Evolutionary conservation across 1,140 invertebrate genomes (phyloP).

Genomic region (Drosophila setifemur): DNA sequence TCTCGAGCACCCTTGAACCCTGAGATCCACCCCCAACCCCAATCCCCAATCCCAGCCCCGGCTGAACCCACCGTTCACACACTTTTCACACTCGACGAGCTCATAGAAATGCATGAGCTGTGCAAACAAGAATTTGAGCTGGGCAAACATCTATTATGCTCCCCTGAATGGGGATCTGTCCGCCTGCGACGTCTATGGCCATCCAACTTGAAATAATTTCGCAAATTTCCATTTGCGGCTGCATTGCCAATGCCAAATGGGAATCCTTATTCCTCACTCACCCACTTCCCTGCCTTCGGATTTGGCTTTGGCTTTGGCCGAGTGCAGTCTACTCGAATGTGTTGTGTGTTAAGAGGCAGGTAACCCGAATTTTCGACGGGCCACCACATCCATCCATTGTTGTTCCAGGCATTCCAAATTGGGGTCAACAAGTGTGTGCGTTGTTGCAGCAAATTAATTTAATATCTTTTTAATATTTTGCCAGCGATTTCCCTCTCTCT

Average conservation of each 20-base stretch:
- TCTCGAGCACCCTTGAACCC: conserved; percentile 48
- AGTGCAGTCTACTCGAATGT: conserved; percentile 17
- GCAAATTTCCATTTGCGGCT: conserved; percentile 64
- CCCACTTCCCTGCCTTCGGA: no score
- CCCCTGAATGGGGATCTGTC: conserved; percentile 48
- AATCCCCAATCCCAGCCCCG: neutral
- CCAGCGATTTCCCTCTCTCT: conserved; percentile 8
- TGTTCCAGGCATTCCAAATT: conserved; percentile 25
- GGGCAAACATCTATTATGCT: conserved; percentile 69
- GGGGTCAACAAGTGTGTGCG: conserved; percentile 40
- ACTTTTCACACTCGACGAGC: conserved; percentile 39
- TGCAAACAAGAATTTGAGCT: conserved; percentile 58
- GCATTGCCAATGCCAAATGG: conserved; percentile 22
- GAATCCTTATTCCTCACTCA: no score
- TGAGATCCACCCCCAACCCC: conserved; percentile 16
- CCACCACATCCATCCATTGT: conserved; percentile 3
- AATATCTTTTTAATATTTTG: conserved; percentile 39
- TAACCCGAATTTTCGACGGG: neutral
- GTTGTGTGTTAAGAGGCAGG: conserved; percentile 16
- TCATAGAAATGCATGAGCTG: conserved; percentile 42
- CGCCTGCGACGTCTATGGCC: conserved; percentile 41
- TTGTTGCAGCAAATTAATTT: conserved; percentile 53
- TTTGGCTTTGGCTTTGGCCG: neutral
- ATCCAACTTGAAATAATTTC: conserved; percentile 72
- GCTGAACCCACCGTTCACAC: neutral